Conservation (phyloP, 2,113 vertebrate species). For the Leptobrachium leishanense region DNA sequence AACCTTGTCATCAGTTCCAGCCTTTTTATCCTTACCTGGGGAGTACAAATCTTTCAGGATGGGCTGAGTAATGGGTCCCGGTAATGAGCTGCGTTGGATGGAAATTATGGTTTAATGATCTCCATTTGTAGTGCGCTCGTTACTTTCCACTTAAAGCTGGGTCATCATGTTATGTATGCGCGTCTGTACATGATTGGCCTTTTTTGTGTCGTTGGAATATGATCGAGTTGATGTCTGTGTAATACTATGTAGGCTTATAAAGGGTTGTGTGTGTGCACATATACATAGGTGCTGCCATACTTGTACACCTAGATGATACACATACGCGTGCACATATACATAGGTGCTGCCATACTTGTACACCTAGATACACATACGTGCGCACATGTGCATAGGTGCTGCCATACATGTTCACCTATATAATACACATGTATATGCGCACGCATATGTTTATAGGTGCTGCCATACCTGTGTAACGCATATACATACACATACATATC, state of each 20-base stretch:
- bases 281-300: no score
- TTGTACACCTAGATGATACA: no score
- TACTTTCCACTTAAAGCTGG: background rate
- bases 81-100: background rate
- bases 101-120: slow-evolving; percentile 1
- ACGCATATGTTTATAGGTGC: no score
- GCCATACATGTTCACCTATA: no score
- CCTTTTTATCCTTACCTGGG: background rate
- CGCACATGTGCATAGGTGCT: no score
- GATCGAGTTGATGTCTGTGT: background rate
- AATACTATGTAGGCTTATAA: background rate
- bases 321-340: background rate
- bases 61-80: background rate
- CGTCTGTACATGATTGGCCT: background rate
- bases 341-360: background rate
- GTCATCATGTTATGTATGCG: background rate
- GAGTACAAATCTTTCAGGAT: background rate
- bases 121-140: background rate
- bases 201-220: background rate
- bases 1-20: no score
- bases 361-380: no score
- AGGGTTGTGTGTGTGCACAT: no score
- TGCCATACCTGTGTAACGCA: no score
- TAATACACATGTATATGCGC: no score
- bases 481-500: no score